A percentile compares a stretch with the other conserved stretches of the same genome.
phyloP scores from a whole-genome alignment of 2,797 vertebrate genomes.

The Clarias laeviceps region DNA sequence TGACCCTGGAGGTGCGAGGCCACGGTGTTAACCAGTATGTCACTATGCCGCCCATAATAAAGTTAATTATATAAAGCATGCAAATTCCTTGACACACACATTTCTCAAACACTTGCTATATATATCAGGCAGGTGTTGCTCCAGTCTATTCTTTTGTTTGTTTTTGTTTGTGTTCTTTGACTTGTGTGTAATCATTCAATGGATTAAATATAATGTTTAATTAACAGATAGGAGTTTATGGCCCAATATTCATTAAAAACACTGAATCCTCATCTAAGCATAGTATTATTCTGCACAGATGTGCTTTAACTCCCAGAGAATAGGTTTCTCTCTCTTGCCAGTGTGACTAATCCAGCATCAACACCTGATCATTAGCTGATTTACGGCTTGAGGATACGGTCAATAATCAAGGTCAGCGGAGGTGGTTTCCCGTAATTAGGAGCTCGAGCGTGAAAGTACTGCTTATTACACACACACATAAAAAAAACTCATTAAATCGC shows the following conservation, averaged over 20 bases:
- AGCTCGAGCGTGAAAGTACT: conserved; percentile 7
- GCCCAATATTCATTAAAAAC: background rate
- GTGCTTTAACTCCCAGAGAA: background rate
- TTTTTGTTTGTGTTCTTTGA: background rate
- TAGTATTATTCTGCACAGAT: background rate
- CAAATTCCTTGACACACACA: background rate
- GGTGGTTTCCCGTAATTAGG: conserved; percentile 18
- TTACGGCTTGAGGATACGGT: conserved; percentile 13
- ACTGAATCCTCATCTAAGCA: background rate
- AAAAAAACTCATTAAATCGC: conserved; percentile 13
- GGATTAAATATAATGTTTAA: background rate
- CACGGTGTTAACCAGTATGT: too few relatives aligned
- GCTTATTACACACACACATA: background rate
- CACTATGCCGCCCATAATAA: too few relatives aligned
- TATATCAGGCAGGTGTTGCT: background rate
- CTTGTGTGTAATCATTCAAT: background rate
- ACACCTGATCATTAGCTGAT: conserved; percentile 45
- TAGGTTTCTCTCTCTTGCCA: background rate
- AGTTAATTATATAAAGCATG: too few relatives aligned
- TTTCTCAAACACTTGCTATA: too few relatives aligned
- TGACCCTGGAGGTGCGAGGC: too few relatives aligned
- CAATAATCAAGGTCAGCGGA: conserved; percentile 31
- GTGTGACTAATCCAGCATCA: conserved; percentile 31
- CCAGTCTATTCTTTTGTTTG: background rate
- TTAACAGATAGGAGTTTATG: background rate